Evolutionary conservation across 2,888 invertebrate genomes (phyloP).

Genomic region (Watsonalla cultraria): DNA sequence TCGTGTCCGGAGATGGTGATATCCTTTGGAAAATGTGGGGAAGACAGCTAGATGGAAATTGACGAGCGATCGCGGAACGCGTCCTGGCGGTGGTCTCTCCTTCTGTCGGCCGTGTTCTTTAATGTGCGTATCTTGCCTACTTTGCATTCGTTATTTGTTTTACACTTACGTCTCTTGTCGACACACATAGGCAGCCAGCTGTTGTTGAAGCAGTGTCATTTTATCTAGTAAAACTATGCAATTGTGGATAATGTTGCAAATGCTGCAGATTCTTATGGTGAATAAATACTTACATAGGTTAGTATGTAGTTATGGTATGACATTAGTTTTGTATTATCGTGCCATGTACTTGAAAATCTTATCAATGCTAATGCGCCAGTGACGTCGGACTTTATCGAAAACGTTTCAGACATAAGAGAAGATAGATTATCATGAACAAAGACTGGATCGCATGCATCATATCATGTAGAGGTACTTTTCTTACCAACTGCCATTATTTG

Average conservation of each 20-base stretch:
- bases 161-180: not conserved
- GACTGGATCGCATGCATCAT: not conserved
- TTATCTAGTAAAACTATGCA: too few species aligned
- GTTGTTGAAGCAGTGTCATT: too few species aligned
- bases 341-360: conserved; percentile 14
- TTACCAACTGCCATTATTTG: too few species aligned
- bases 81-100: conserved; percentile 65
- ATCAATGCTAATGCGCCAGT: conserved; percentile 18
- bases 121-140: conserved; percentile 50
- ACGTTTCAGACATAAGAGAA: conserved; percentile 3
- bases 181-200: too few species aligned
- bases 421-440: not conserved
- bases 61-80: conserved; percentile 41
- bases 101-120: conserved; percentile 55
- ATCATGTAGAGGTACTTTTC: too few species aligned
- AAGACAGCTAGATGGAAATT: conserved; percentile 58
- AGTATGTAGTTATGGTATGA: conserved; percentile 9
- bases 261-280: too few species aligned
- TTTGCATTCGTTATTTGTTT: not conserved
- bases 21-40: conserved; percentile 35
- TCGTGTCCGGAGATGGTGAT: conserved; percentile 20
- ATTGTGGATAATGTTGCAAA: too few species aligned
- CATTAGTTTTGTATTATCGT: conserved; percentile 4
- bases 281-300: not conserved
- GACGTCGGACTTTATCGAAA: conserved; percentile 19